These are phyloP conservation scores for Magallana ariakensis DNA, from an alignment of 1,140 invertebrate species.

Conservation along the genomic window DNA sequence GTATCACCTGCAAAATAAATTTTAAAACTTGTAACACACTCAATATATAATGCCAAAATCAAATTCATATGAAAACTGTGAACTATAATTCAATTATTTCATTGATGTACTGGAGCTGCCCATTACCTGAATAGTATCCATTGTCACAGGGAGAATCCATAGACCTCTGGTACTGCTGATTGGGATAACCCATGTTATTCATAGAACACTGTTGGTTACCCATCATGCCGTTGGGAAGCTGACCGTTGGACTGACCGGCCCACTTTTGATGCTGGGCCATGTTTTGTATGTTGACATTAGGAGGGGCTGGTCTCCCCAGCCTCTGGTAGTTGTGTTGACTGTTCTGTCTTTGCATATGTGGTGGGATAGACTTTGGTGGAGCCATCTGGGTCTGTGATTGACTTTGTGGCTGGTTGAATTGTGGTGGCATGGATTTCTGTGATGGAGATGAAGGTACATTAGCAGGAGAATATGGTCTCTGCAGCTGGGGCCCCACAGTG, in stretches of 20 bases:
- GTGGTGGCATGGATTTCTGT: conserved; percentile 54
- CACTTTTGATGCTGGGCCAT: conserved; percentile 63
- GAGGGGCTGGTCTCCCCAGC: conserved; percentile 69
- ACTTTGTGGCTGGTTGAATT: conserved; percentile 34
- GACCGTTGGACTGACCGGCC: conserved; percentile 43
- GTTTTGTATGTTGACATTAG: conserved; percentile 75
- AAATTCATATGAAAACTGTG: no score
- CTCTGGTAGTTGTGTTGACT: conserved; percentile 60
- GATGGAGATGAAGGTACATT: conserved; percentile 54
- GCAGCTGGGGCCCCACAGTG: conserved; percentile 53
- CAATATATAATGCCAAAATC: no score
- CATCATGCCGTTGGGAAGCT: conserved; percentile 54
- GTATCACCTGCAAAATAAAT: conserved; percentile 61
- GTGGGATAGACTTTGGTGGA: conserved; percentile 46
- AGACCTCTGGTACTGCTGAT: conserved; percentile 61
- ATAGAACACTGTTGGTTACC: conserved; percentile 63
- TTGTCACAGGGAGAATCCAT: conserved; percentile 72
- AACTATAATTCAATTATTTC: conserved; percentile 44
- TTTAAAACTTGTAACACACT: no score
- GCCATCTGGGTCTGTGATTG: conserved; percentile 46
- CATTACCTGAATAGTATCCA: conserved; percentile 70
- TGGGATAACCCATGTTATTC: conserved; percentile 52
- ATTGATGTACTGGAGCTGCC: no score
- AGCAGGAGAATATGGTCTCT: conserved; percentile 46
- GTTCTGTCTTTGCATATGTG: conserved; percentile 50